phyloP scores from a whole-genome alignment of 2,113 vertebrate species.

The Toxotes chatareus region DNA sequence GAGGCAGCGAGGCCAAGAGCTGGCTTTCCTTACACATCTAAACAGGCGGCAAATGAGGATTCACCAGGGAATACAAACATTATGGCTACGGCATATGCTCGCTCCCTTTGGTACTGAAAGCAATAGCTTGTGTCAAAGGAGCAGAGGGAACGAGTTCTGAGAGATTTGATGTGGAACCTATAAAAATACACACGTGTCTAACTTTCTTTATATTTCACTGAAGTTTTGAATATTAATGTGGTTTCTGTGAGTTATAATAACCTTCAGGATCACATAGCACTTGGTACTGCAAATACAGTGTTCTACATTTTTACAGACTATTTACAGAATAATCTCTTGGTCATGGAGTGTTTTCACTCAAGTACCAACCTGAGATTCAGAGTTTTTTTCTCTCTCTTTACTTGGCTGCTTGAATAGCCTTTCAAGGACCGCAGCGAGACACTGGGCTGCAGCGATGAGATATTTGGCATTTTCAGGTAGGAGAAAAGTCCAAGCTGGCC shows the following conservation, averaged over 20 bases:
- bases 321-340: constrained; percentile 56
- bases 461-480: constrained; percentile 86
- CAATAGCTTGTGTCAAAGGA: constrained; percentile 57
- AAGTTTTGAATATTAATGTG: not conserved
- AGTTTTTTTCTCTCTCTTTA: constrained; percentile 10
- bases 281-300: not conserved
- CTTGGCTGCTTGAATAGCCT: constrained; percentile 69
- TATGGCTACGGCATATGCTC: constrained; percentile 62
- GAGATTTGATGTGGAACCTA: not conserved
- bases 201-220: not conserved
- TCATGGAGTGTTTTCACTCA: constrained; percentile 53
- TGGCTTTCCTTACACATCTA: constrained; percentile 61
- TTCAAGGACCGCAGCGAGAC: constrained; percentile 74
- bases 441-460: constrained; percentile 75
- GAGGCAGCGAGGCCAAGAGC: constrained; percentile 60
- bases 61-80: constrained; percentile 69
- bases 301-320: constrained; percentile 37
- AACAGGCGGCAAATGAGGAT: constrained; percentile 74
- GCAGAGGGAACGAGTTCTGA: not conserved
- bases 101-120: constrained; percentile 59
- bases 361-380: constrained; percentile 61
- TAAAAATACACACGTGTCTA: not conserved
- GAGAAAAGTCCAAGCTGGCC: constrained; percentile 81
- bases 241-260: constrained; percentile 3
- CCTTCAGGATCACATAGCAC: not conserved